Evolutionary conservation across 2,797 vertebrate species (phyloP), one percentile per base, ranked within the genome.

Genomic region (Halcyon leucocephala): DNA sequence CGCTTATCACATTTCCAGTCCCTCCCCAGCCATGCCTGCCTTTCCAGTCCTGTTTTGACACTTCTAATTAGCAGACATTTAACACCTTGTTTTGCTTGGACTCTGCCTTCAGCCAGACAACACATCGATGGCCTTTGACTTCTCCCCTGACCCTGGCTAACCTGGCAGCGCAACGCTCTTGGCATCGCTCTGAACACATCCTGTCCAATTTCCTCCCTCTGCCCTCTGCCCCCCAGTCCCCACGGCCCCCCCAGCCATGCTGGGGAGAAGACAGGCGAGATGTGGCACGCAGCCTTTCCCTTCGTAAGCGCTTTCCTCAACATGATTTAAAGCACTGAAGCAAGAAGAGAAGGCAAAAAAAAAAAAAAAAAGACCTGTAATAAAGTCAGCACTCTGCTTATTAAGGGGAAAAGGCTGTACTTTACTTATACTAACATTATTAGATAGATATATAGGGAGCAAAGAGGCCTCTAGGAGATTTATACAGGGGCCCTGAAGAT

Each of bases 351-450:
- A 22, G 15, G 72, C 1, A 7, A 78, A 97, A 93, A 95, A 97
- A 10, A 2, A 14, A 29, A 22, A 7, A 78, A 97, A 94, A 95
- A 97, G 91, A 96, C 91, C 95, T 95, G 96, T 97, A 98, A 98
- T 98, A 98, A 98, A 98, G 98, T 98, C 98, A 98, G 98, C 98
- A 98, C 97, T 98, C 98, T 98, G 97, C 98, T 98, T 98, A 98
- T 98, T 98, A 98, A 98, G 98, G 97, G 97, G 98, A 97, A 98
- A 98, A 98, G 97, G 98, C 97, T 98, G 94, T 96, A 96, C 97
- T 98, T 83, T 97, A 97, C 98, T 98, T 98, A 98, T 95, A 98
- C 97, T 98, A 98, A 98, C 97, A 97, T 98, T 98, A 98, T 98
- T 98, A 98, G 97, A 97, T 97, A 98, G 98, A 98, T 98, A 97